phyloP scores from a whole-genome alignment of 2,797 vertebrate genomes.

The Leucoraja ocellata region DNA sequence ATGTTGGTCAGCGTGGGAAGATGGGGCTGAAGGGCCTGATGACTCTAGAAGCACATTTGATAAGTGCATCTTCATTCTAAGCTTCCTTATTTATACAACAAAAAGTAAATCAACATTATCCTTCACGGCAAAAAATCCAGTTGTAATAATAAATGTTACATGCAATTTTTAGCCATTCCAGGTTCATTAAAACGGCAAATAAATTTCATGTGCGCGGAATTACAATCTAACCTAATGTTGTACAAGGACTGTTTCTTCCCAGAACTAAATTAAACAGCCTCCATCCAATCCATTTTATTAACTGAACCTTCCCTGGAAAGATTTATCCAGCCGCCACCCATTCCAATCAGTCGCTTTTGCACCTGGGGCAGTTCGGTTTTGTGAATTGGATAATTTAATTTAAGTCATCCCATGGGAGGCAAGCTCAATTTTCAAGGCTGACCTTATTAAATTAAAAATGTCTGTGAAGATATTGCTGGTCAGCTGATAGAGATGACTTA shows the following conservation, averaged over 20 bases:
- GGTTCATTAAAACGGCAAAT: background rate
- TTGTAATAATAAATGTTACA: background rate
- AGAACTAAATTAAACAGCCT: background rate
- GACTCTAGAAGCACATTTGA: background rate
- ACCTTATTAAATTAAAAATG: background rate
- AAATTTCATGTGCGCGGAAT: background rate
- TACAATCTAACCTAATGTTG: background rate
- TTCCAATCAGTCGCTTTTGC: background rate
- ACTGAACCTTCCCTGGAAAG: background rate
- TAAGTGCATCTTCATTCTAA: background rate
- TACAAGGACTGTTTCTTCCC: background rate
- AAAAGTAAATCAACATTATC: background rate
- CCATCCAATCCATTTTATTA: background rate
- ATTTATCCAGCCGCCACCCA: background rate
- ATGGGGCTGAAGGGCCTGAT: too few relatives aligned
- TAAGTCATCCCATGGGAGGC: background rate
- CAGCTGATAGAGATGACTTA: background rate
- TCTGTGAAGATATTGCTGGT: too few relatives aligned
- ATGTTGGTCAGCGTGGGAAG: too few relatives aligned
- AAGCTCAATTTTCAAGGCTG: background rate
- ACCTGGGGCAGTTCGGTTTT: background rate
- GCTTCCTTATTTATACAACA: background rate
- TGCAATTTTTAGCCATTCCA: background rate
- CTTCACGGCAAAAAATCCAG: background rate
- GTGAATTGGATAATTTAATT: slow-evolving; percentile 5